Evolutionary conservation across 2,113 vertebrate species (phyloP).

Genomic region (Lepidothrix coronata): DNA sequence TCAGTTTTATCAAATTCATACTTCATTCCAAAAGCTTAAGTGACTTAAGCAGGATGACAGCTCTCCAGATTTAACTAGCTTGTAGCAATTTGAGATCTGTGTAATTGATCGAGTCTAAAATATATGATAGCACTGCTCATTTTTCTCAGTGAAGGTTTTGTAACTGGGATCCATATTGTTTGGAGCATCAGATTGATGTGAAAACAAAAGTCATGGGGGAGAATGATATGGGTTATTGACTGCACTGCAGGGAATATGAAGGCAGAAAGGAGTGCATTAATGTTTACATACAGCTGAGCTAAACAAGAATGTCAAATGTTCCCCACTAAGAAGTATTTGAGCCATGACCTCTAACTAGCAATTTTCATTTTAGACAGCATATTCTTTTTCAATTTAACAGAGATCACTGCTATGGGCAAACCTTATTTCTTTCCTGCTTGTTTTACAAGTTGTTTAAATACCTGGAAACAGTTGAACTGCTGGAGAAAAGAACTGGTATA

Average conservation of each 20-base stretch:
- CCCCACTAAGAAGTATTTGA: not conserved
- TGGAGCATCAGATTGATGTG: not conserved
- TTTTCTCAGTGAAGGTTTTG: not conserved
- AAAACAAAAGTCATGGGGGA: constrained; percentile 20
- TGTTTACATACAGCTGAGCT: constrained; percentile 16
- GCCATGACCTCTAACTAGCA: constrained; percentile 5
- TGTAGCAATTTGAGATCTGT: not conserved
- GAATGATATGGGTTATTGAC: constrained; percentile 39
- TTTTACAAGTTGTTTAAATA: not conserved
- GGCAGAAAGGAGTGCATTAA: constrained; percentile 2
- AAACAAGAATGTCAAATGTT: constrained; percentile 16
- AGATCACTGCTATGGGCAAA: not conserved
- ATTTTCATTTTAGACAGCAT: constrained; percentile 11
- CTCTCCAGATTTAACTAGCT: not conserved
- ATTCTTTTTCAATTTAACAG: not conserved
- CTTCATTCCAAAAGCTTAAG: not conserved
- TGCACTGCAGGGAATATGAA: not conserved
- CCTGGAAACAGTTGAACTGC: not conserved
- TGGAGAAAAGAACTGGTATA: not conserved
- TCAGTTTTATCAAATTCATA: not conserved
- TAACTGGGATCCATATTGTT: not conserved
- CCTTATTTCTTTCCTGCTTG: not conserved
- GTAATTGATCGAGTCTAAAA: not conserved
- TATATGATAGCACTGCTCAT: not conserved
- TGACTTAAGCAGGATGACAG: not conserved